phyloP scores from a whole-genome alignment of 2,888 invertebrate species.

The Cloeon dipterum region DNA sequence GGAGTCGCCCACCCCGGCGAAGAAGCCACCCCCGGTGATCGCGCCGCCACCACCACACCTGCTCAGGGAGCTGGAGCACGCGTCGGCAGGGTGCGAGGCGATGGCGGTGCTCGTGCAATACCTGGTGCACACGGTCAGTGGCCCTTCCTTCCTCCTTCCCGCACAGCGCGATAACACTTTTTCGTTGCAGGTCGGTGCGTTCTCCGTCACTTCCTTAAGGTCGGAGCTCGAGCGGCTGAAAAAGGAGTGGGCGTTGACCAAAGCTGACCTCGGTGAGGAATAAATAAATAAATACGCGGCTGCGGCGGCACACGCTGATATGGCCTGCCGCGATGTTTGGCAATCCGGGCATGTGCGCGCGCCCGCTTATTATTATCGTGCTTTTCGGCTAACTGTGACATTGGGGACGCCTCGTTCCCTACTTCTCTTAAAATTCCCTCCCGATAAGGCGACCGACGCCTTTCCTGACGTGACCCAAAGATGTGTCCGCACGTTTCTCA shows the following conservation, averaged over 20 bases:
- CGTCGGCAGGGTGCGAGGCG: slow-evolving; percentile 52
- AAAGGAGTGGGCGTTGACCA: slow-evolving; percentile 20
- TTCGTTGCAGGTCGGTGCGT: slow-evolving; percentile 30
- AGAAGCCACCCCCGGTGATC: slow-evolving; percentile 18
- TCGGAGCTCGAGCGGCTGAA: slow-evolving; percentile 24
- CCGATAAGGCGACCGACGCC: too few relatives aligned
- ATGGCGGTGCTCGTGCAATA: slow-evolving; percentile 67
- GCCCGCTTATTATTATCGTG: too few relatives aligned
- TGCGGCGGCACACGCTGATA: too few relatives aligned
- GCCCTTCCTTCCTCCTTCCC: neutral
- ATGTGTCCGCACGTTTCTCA: too few relatives aligned
- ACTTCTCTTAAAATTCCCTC: too few relatives aligned
- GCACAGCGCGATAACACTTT: neutral
- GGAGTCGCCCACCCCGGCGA: slow-evolving; percentile 8
- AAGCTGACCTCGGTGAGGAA: slow-evolving; percentile 19
- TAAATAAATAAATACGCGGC: too few relatives aligned
- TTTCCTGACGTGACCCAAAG: too few relatives aligned
- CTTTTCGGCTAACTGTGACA: too few relatives aligned
- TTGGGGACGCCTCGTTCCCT: too few relatives aligned
- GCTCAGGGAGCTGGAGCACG: slow-evolving; percentile 16
- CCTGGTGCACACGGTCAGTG: slow-evolving; percentile 34
- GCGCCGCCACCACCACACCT: slow-evolving; percentile 10
- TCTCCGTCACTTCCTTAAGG: slow-evolving; percentile 27
- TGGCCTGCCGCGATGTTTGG: too few relatives aligned
- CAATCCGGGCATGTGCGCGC: too few relatives aligned